Base-by-base conservation (phyloP, 2,113 vertebrate genomes). In the Zosterops pallidus region DNA sequence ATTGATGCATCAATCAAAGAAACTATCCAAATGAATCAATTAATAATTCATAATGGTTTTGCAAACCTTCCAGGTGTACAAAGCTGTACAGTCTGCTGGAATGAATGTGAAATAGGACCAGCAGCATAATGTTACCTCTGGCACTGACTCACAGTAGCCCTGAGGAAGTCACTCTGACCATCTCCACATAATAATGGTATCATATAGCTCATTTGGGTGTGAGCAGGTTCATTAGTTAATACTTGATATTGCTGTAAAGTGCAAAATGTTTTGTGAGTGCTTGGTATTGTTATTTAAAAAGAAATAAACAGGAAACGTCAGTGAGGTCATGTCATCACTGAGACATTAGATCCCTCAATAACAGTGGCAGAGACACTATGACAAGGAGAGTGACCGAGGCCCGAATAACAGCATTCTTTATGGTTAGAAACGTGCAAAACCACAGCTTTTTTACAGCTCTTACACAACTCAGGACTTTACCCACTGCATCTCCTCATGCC, bases 301-400 rank as follows among this genome's bases (percentile, higher is more conserved):
- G 83, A 90, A 94, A 96, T 50, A 96, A 96, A 96, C 94, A 97
- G 96, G 96, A 97, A 97, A 75, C 23, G 39, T 70, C 76, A 86
- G 60, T n/a, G 52, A 42, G 69, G 15, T 69, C 64, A 62, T 64
- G 86, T 95, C 91, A 97, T 81, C 88, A n/a, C 68, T 64, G 64
- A 89, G 64, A 67, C 68, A 90, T 75, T 13, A 53, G 33, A 82
- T 95, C 72, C 25, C 52, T 74, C 79, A 91, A 23, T 56, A 28
- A 67, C 75, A 69, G 42, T 5, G 52, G 52, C 26, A 68, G 17
- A 21, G 17, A 81, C 42, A 57, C 52, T 47, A 25, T 26, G 52
- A 33, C 63, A 81, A 47, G 8, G 14, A 59, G 64, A 60, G 15
- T 21, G 18, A 46, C 63, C 41, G 47, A 39, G 68, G 47, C 89